phyloP scores from a whole-genome alignment of 2,797 vertebrate genomes.

The Notamacropus eugenii region DNA sequence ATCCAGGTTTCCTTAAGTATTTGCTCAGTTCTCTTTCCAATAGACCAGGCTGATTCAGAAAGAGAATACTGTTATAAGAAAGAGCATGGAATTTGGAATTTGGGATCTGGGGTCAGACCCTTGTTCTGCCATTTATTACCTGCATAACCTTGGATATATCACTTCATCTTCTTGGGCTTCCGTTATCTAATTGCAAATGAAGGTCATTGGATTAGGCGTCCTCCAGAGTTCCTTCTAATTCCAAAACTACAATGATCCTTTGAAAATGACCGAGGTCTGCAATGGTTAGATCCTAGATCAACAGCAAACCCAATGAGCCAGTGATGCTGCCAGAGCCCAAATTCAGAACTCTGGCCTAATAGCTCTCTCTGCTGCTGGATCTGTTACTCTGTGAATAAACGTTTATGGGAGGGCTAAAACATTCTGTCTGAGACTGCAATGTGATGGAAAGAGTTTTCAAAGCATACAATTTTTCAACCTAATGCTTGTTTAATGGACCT shows the following conservation, averaged over 20 bases:
- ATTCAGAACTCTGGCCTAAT: neutral
- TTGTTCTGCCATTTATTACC: neutral
- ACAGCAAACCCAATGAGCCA: neutral
- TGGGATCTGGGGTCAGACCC: neutral
- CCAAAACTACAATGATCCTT: neutral
- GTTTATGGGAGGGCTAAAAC: conserved; percentile 53
- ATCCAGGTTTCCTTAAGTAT: neutral
- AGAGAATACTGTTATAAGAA: neutral
- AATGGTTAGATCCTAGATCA: neutral
- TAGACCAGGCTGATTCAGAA: neutral
- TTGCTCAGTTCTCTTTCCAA: neutral
- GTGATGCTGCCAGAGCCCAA: neutral
- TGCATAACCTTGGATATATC: neutral
- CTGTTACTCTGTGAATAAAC: conserved; percentile 1
- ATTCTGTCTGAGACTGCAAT: conserved; percentile 58
- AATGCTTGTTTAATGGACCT: conserved; percentile 50
- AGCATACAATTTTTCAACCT: conserved; percentile 54
- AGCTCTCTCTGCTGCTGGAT: neutral
- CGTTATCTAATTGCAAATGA: neutral
- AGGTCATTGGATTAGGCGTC: too few species aligned
- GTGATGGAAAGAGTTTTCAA: conserved; percentile 63
- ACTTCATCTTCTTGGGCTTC: neutral
- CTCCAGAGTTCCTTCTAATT: neutral
- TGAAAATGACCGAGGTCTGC: neutral
- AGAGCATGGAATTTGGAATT: neutral